A percentile compares a stretch with the other conserved stretches of the same genome.
Evolutionary conservation across 2,888 invertebrate species (phyloP).

Genomic region (Opisthograptis luteolata): DNA sequence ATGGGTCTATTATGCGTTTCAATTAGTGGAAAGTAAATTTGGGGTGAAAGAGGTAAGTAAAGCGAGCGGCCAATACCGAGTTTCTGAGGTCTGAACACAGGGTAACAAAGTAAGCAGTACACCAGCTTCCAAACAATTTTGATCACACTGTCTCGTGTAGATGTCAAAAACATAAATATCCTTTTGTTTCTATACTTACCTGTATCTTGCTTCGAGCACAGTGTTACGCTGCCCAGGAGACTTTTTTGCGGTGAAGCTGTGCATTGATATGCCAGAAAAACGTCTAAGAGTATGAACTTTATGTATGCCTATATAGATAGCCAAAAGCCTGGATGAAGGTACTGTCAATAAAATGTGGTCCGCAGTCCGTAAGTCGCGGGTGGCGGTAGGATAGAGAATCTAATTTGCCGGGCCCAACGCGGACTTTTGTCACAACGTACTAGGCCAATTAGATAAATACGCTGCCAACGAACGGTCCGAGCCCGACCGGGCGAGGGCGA

Average conservation of each 20-base stretch:
- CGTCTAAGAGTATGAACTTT: no score
- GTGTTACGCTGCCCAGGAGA: no score
- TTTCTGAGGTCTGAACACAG: slow-evolving; percentile 22
- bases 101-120: slow-evolving; percentile 6
- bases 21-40: slow-evolving; percentile 76
- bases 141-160: no score
- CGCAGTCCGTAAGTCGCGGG: slow-evolving; percentile 39
- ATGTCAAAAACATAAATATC: no score
- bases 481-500: slow-evolving; percentile 26
- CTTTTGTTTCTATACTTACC: no score
- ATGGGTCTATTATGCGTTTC: slow-evolving; percentile 61
- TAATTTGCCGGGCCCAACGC: slow-evolving; percentile 67
- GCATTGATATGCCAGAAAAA: no score
- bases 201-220: no score
- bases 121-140: background rate
- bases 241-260: no score
- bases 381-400: slow-evolving; percentile 59
- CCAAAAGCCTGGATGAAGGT: background rate
- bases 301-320: no score
- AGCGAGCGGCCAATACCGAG: slow-evolving; percentile 47
- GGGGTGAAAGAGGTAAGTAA: slow-evolving; percentile 76
- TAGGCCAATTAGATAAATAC: slow-evolving; percentile 80
- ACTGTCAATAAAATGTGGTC: slow-evolving; percentile 18
- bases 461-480: slow-evolving; percentile 45
- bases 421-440: slow-evolving; percentile 76